Evolutionary conservation across 2,888 invertebrate genomes (phyloP).

Genomic region (Dasypolia templi): DNA sequence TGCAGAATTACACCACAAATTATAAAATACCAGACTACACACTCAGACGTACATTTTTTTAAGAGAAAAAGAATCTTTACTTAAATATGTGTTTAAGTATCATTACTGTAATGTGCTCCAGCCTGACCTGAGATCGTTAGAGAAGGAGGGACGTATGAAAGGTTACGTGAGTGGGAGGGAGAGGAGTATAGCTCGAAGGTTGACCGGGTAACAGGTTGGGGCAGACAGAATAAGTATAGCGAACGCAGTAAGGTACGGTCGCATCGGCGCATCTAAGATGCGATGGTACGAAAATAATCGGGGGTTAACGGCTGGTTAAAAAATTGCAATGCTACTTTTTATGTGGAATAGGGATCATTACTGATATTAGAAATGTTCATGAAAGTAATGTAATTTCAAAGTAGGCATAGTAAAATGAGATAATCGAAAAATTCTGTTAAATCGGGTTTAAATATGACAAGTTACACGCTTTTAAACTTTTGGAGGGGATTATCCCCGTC

Average conservation of each 20-base stretch:
- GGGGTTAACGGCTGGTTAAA: slow-evolving; percentile 70
- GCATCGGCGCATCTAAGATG: slow-evolving; percentile 80
- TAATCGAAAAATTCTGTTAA: too few species aligned
- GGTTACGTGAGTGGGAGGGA: slow-evolving; percentile 68
- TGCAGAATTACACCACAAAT: slow-evolving; percentile 63
- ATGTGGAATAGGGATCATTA: too few species aligned
- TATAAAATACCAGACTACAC: slow-evolving; percentile 70
- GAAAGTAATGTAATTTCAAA: too few species aligned
- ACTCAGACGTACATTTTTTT: slow-evolving; percentile 82
- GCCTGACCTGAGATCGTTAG: slow-evolving; percentile 85
- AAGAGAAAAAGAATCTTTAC: slow-evolving; percentile 86
- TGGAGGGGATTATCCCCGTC: too few species aligned
- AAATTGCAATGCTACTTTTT: neutral
- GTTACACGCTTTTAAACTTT: too few species aligned
- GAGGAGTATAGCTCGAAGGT: slow-evolving; percentile 78
- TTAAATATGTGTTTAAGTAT: slow-evolving; percentile 90
- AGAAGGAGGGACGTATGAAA: slow-evolving; percentile 72
- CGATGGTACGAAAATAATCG: slow-evolving; percentile 68
- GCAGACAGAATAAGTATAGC: slow-evolving; percentile 87
- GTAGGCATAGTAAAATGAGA: too few species aligned
- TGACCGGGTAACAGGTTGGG: slow-evolving; percentile 89
- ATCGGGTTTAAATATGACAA: too few species aligned
- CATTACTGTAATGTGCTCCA: slow-evolving; percentile 88
- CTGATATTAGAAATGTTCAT: too few species aligned
- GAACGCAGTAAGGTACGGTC: slow-evolving; percentile 85